Conservation (phyloP, 1,140 invertebrate genomes). For the Medauroidea extradentata region DNA sequence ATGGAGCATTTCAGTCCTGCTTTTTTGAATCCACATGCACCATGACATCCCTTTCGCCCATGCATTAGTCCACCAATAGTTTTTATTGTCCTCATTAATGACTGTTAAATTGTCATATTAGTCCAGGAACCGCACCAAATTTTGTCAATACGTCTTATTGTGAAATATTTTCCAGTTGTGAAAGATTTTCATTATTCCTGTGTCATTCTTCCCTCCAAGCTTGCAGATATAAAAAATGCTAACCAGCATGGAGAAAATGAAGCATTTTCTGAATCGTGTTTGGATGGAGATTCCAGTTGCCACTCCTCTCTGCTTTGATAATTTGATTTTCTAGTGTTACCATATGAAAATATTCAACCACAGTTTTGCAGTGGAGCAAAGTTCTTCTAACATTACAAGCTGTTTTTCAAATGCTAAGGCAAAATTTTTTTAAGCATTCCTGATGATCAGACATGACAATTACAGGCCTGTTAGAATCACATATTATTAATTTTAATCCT, state of each 20-base stretch:
- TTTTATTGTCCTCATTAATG: slow-evolving; percentile 39
- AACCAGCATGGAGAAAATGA: slow-evolving; percentile 42
- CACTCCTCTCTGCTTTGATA: too few relatives aligned
- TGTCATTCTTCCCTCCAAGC: slow-evolving; percentile 31
- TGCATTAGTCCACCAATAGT: too few relatives aligned
- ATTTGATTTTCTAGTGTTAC: too few relatives aligned
- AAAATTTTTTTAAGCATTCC: slow-evolving; percentile 18
- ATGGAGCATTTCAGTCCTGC: too few relatives aligned
- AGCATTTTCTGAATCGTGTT: slow-evolving; percentile 40
- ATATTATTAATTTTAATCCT: background rate
- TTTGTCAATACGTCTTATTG: slow-evolving; percentile 39
- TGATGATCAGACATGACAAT: slow-evolving; percentile 6
- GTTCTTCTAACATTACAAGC: too few relatives aligned
- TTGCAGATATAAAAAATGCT: slow-evolving; percentile 44
- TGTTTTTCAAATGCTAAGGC: background rate
- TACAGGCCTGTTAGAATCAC: slow-evolving; percentile 9
- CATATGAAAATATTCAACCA: too few relatives aligned
- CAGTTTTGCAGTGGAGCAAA: too few relatives aligned
- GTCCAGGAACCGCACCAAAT: slow-evolving; percentile 41
- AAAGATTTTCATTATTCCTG: slow-evolving; percentile 36
- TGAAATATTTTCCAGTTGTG: slow-evolving; percentile 34
- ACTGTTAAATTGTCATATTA: slow-evolving; percentile 41
- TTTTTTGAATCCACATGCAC: too few relatives aligned
- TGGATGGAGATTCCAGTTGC: slow-evolving; percentile 25
- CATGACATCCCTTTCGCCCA: too few relatives aligned